Percentiles rank a stretch among this genome's conserved stretches.
These are phyloP conservation scores for Sylvia atricapilla DNA, from an alignment of 2,113 vertebrate genomes.

Conservation along the genomic window DNA sequence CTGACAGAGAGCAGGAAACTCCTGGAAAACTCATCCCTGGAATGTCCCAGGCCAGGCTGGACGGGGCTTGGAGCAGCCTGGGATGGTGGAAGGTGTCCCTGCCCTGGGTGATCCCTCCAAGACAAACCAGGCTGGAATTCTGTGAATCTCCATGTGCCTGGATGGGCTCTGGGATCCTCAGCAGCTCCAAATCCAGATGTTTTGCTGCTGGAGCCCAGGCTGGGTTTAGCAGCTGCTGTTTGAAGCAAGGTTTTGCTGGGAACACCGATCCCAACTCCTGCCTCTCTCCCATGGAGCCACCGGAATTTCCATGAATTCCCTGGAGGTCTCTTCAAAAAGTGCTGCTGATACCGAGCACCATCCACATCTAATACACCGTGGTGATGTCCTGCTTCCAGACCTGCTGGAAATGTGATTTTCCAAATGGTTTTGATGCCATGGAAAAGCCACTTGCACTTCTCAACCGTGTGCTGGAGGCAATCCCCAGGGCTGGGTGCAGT, in stretches of 20 bases:
- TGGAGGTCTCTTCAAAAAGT: background rate
- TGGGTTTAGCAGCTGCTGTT: background rate
- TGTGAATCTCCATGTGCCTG: rapidly evolving
- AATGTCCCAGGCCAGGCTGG: background rate
- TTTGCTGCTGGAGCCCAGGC: background rate
- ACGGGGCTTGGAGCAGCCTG: background rate
- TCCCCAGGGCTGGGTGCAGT: background rate
- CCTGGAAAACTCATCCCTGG: background rate
- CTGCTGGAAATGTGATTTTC: background rate
- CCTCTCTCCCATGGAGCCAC: background rate
- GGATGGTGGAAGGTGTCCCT: background rate
- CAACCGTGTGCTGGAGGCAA: background rate
- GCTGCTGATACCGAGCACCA: background rate
- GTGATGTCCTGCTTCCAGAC: background rate
- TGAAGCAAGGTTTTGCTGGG: background rate
- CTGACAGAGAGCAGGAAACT: background rate
- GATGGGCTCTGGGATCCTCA: background rate
- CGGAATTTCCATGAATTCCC: background rate
- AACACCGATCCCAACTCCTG: background rate
- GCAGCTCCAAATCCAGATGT: background rate
- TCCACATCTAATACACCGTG: background rate
- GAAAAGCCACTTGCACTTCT: background rate
- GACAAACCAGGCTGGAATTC: background rate
- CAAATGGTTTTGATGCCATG: background rate
- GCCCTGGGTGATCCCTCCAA: background rate